Evolutionary conservation across 2,113 vertebrate genomes (phyloP).

Genomic region (Pomatostomus ruficeps): DNA sequence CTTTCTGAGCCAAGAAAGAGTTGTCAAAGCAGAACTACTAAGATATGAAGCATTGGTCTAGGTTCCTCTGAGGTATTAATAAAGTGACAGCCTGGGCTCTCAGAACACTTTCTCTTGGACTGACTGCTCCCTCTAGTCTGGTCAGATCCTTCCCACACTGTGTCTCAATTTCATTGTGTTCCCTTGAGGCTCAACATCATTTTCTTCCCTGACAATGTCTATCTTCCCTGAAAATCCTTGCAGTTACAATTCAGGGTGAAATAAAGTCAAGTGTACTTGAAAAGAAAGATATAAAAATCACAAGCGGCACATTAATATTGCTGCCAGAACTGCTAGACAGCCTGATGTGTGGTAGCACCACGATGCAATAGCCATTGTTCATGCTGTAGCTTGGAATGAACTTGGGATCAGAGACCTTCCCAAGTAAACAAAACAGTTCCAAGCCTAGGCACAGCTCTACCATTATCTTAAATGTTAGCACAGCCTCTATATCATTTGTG

Average conservation of each 20-base stretch:
- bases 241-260: not conserved
- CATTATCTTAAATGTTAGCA: not conserved
- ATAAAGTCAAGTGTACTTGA: not conserved
- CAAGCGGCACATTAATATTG: not conserved
- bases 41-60: not conserved
- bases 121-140: not conserved
- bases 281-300: not conserved
- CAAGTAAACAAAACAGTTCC: not conserved
- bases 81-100: not conserved
- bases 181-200: not conserved
- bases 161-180: not conserved
- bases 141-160: not conserved
- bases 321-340: not conserved
- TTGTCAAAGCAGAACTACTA: not conserved
- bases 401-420: not conserved
- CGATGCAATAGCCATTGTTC: not conserved
- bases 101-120: not conserved
- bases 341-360: not conserved
- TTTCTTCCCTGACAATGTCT: not conserved
- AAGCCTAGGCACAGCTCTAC: not conserved
- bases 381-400: not conserved
- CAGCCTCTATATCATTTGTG: not conserved
- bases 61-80: not conserved
- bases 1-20: not conserved
- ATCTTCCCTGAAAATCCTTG: not conserved